Evolutionary conservation across 1,140 invertebrate genomes (phyloP), one percentile per base, ranked within the genome.

Genomic region (Bombus waltoni): DNA sequence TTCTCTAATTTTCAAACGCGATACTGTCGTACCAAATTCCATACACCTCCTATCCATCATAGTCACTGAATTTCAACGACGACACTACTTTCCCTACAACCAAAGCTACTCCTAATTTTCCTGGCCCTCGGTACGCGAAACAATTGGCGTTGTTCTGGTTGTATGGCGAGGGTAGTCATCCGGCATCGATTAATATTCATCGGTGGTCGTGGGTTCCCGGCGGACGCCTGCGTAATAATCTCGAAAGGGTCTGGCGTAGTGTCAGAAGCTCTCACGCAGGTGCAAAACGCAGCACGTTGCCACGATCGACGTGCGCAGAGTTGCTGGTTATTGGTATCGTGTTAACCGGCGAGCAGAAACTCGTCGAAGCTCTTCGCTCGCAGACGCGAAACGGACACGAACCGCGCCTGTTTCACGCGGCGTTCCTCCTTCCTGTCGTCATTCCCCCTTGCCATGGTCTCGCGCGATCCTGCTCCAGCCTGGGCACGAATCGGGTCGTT

Each of bases 311-410:
- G 92, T 93, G 92, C 92, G 92, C 92, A 92, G 92, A 92, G 91
- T 91, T 90, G 91, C 92, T 93, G 92, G 91, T 91, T 92, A 93
- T 92, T 93, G 92, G 92, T 91, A 92, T 93, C 90, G 90, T 42
- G 66, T 57, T 90, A 92, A 42, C 92, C 92, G 92, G 92, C 74
- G 62, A 85, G n/a, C 59, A 93, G 81, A n/a, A 90, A 68, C 42
- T n/a, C 25, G 1, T 42, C 53, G 78, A 53, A 89, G 77, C 77
- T 80, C 44, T 22, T 1, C 3, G 22, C 15, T 2, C 22, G 0
- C 15, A 11, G 38, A 38, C 13, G 22, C 57, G 53, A 28, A 57
- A 73, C 15, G 42, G 35, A 42, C n/a, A 15, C 62, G 53, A 73
- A 28, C 25, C 53, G 10, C 25, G n/a, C 1, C 0, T 22, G 0